Conservation (phyloP, 2,888 invertebrate genomes). For the Amphipoea oculea region DNA sequence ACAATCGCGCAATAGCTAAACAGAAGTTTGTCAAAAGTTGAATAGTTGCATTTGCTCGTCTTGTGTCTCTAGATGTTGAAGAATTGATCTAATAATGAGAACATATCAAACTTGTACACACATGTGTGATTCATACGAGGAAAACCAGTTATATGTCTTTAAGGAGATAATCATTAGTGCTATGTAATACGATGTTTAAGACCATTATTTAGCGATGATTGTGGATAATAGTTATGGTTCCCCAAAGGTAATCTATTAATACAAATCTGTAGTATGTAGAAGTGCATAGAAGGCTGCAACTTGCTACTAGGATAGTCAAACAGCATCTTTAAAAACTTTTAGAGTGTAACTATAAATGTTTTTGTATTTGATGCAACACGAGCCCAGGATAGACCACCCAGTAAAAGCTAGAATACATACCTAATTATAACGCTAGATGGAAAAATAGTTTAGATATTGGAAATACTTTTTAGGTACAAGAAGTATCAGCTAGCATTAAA, state of each 20-base stretch:
- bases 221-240: background rate
- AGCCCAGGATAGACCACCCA: background rate
- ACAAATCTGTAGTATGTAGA: background rate
- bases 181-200: conserved; percentile 3
- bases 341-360: background rate
- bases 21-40: conserved; percentile 21
- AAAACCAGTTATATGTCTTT: conserved; percentile 40
- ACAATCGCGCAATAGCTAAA: conserved; percentile 35
- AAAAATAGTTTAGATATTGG: background rate
- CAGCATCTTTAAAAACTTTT: background rate
- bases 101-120: conserved; percentile 20
- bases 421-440: background rate
- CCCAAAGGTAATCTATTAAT: background rate
- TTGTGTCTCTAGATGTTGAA: conserved; percentile 5
- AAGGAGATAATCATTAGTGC: conserved; percentile 14
- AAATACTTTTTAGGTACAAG: background rate
- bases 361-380: background rate
- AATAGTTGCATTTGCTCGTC: conserved; percentile 24
- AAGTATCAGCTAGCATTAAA: background rate
- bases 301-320: background rate
- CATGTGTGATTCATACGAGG: conserved; percentile 35
- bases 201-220: conserved; percentile 18
- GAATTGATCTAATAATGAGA: conserved; percentile 11
- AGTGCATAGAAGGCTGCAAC: background rate
- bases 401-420: background rate